phyloP scores from a whole-genome alignment of 2,113 vertebrate species.

The Dasyprocta punctata region DNA sequence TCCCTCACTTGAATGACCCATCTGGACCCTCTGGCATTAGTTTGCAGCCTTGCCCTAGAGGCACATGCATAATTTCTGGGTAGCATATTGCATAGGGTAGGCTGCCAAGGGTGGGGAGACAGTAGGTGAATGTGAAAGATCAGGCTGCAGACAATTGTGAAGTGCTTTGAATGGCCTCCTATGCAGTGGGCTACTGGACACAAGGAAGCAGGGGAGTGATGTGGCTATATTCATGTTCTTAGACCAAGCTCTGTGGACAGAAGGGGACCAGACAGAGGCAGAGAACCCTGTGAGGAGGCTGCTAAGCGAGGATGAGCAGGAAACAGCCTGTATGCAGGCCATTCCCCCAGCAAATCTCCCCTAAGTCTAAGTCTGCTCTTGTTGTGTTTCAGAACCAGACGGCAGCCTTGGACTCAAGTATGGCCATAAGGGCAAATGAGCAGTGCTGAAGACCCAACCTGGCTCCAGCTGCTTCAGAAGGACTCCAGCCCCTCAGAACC shows the following conservation, averaged over 20 bases:
- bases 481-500: conserved; percentile 65
- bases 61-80: background rate
- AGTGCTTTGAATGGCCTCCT: background rate
- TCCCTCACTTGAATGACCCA: background rate
- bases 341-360: background rate
- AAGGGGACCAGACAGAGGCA: background rate
- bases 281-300: background rate
- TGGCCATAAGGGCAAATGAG: conserved; percentile 80
- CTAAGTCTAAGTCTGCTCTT: conserved; percentile 52
- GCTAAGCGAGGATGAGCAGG: background rate
- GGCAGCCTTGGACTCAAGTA: conserved; percentile 54
- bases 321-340: background rate
- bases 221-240: background rate
- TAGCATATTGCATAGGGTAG: background rate
- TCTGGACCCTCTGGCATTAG: background rate
- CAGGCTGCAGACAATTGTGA: background rate
- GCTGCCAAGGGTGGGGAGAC: background rate
- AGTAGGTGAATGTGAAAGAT: background rate
- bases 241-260: background rate
- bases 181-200: background rate
- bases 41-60: background rate
- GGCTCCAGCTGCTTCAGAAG: conserved; percentile 76
- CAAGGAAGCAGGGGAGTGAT: conserved; percentile 6
- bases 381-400: conserved; percentile 81
- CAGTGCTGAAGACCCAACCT: conserved; percentile 84